These are phyloP conservation scores for Druon quercuslanigerum DNA, from an alignment of 1,140 invertebrate species.

Conservation along the genomic window DNA sequence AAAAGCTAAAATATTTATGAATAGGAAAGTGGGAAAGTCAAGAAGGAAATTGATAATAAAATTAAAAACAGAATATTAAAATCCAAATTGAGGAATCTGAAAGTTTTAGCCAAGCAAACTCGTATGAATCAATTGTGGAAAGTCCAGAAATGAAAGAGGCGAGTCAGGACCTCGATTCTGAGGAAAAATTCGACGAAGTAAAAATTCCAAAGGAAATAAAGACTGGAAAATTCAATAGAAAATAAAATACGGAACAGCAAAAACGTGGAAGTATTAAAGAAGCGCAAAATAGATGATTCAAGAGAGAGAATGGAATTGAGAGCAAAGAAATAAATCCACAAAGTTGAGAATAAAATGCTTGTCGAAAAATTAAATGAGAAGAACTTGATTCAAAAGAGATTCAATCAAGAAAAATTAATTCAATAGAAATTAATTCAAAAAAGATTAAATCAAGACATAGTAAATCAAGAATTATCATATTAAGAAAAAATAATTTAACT, in stretches of 20 bases:
- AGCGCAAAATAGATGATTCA: conserved; percentile 67
- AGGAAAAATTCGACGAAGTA: conserved; percentile 23
- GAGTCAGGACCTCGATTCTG: background rate
- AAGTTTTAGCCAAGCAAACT: background rate
- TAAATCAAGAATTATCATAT: too few relatives aligned
- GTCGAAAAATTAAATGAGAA: too few relatives aligned
- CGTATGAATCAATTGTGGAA: too few relatives aligned
- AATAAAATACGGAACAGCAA: background rate
- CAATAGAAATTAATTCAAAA: too few relatives aligned
- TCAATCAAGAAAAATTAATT: too few relatives aligned
- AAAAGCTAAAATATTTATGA: too few relatives aligned
- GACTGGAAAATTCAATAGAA: conserved; percentile 42
- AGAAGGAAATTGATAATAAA: conserved; percentile 20
- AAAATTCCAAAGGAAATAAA: conserved; percentile 38
- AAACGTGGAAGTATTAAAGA: conserved; percentile 59
- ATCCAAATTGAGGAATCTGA: background rate
- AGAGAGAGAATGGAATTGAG: conserved; percentile 64
- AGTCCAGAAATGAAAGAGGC: too few relatives aligned
- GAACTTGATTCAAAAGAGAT: too few relatives aligned
- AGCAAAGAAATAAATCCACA: conserved; percentile 44
- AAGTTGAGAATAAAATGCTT: conserved; percentile 28
- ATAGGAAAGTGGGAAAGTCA: conserved; percentile 54
- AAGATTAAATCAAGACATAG: too few relatives aligned
- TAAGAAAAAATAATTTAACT: too few relatives aligned
- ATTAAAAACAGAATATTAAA: conserved; percentile 7